Conservation (phyloP, 2,888 invertebrate species). For the Dicyrtoma fusca region DNA sequence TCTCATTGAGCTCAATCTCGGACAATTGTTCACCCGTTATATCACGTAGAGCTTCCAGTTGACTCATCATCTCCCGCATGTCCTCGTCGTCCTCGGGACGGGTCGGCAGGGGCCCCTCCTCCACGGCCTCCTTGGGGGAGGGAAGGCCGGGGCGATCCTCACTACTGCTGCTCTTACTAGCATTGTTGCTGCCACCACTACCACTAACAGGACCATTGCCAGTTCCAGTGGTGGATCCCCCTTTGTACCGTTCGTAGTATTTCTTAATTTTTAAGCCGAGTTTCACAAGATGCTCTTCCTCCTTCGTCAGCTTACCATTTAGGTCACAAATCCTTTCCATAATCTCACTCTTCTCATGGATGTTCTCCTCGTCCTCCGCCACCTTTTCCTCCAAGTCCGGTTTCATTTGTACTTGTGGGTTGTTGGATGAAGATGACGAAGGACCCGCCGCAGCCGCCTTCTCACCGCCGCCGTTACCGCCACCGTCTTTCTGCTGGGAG, state of each 20-base stretch:
- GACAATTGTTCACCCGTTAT: slow-evolving; percentile 54
- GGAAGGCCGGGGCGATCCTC: neutral
- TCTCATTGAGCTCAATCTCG: slow-evolving; percentile 58
- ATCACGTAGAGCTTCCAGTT: slow-evolving; percentile 56
- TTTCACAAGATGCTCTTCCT: slow-evolving; percentile 73
- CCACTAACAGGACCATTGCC: neutral
- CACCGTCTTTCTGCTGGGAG: neutral
- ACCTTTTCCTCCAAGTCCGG: slow-evolving; percentile 61
- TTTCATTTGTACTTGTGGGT: slow-evolving; percentile 48
- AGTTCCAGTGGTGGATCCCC: neutral
- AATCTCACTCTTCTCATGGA: slow-evolving; percentile 70
- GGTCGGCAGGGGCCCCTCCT: slow-evolving; percentile 15
- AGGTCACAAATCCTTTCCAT: slow-evolving; percentile 73
- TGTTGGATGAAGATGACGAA: no score
- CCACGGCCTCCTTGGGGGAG: neutral
- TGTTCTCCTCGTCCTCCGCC: slow-evolving; percentile 65
- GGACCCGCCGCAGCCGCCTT: neutral
- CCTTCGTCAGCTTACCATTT: slow-evolving; percentile 73
- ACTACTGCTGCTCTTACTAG: slow-evolving; percentile 50
- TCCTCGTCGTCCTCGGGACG: slow-evolving; percentile 41
- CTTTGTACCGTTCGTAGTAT: slow-evolving; percentile 58
- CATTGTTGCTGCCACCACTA: slow-evolving; percentile 59
- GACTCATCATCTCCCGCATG: slow-evolving; percentile 54
- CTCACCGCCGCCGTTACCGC: neutral
- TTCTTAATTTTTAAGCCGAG: slow-evolving; percentile 69